Base-by-base conservation (phyloP, 2,888 invertebrate genomes). In the Melipona bicolor region DNA sequence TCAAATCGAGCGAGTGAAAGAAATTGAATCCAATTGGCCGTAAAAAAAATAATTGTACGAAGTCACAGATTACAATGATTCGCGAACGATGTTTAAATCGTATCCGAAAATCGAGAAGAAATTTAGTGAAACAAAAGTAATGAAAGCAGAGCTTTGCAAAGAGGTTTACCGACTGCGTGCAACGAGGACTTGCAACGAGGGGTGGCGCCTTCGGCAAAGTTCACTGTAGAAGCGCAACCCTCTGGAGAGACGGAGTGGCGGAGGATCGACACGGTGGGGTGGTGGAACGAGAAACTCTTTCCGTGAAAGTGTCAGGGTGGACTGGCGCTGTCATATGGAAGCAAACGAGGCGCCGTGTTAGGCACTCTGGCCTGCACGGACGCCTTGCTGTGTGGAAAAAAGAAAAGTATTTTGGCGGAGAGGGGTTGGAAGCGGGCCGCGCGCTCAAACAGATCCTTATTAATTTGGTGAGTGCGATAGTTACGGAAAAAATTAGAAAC, bases 341-440 rank as follows among this genome's bases (percentile, higher is more conserved):
- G 85, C 89, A 87, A 89, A 87, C 82, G 85, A 87, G 89, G 90
- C 91, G 91, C 91, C 91, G 91, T 91, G 92, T 91, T 91, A 88
- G 92, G 92, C 90, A 89, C 83, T 70, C 52, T 74, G 89, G 92
- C 90, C 92, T 90, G 87, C 91, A 92, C 92, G 92, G 91, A 89
- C 88, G 92, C 91, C 90, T 80, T 17, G 32, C 32, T 61, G 54
- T 32, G 65, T 59, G 83, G 21, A 19, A 61, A 65, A 36, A n/a
- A 56, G n/a, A 21, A 67, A 56, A 56, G 62, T 24, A 43, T 74
- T 9, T 43, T 43, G 49, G 68, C 43, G 56, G 27, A 70, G 69
- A 61, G 52, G 70, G 43, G 50, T 15, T 61, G 67, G 65, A 69
- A 49, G 50, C 74, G 74, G 73, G 59, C 70, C 74, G 79, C 59